Percentiles rank a stretch among this genome's conserved stretches.
These are phyloP conservation scores for Heteromyza rotundicornis DNA, from an alignment of 2,888 invertebrate genomes.

Conservation along the genomic window DNA sequence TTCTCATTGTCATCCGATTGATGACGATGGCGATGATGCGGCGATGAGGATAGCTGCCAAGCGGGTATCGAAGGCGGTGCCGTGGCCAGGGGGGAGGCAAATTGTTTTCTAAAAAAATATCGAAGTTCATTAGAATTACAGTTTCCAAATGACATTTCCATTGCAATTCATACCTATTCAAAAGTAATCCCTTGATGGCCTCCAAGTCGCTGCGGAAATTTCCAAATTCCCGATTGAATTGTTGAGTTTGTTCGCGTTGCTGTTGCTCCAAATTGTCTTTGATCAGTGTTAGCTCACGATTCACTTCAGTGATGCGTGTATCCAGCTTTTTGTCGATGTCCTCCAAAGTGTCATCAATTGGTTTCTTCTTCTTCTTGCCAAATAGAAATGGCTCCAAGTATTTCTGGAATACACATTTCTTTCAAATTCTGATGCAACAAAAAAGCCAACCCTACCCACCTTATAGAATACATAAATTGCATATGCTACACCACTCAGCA, in stretches of 20 bases:
- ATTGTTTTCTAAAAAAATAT: conserved; percentile 78
- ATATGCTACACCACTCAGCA: conserved; percentile 81
- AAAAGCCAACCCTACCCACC: no score
- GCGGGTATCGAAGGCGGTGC: conserved; percentile 73
- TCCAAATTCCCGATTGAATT: conserved; percentile 68
- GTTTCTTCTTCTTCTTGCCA: conserved; percentile 70
- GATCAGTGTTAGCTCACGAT: conserved; percentile 70
- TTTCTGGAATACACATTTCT: conserved; percentile 60
- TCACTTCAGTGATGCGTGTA: conserved; percentile 67
- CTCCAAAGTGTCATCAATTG: conserved; percentile 71
- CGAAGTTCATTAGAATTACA: no score
- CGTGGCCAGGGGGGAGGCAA: conserved; percentile 72
- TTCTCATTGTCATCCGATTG: conserved; percentile 61
- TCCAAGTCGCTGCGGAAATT: conserved; percentile 74
- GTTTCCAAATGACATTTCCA: neutral
- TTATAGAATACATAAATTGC: conserved; percentile 82
- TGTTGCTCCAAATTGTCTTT: conserved; percentile 70
- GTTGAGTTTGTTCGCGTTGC: conserved; percentile 56
- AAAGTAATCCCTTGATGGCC: conserved; percentile 75
- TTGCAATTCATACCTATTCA: conserved; percentile 74
- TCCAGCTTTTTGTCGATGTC: conserved; percentile 74
- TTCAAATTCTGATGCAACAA: no score
- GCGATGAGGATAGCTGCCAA: conserved; percentile 71
- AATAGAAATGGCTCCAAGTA: conserved; percentile 73
- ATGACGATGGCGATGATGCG: conserved; percentile 52